Base-by-base conservation (phyloP, 2,888 invertebrate species). In the Hofmannophila pseudospretella region DNA sequence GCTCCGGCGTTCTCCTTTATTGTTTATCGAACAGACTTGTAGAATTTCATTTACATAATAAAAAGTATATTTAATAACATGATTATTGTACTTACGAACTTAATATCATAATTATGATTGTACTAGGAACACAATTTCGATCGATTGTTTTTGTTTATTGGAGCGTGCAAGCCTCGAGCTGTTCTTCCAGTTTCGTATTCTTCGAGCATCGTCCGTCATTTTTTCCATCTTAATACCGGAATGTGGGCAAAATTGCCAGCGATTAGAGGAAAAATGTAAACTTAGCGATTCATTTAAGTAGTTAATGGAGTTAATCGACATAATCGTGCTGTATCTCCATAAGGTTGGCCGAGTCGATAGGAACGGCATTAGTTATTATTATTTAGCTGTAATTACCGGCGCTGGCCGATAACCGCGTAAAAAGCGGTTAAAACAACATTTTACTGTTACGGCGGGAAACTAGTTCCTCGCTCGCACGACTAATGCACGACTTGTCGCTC, bases 281-380 rank as follows among this genome's bases (percentile, higher is more conserved):
- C 50, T 63, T 51, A 49, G 60, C 59, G 51, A 63, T 69, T 55
- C 52, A 49, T 57, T 62, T 57, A 65, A 62, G 61, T 54, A 63
- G 58, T 58, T 69, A 67, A 67, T 63, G 55, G 52, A 50, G 54
- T 47, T 62, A 58, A 67, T 61, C 50, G 54, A 31, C 20, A 41
- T 51, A 56, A 58, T 62, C 58, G 56, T 51, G 58, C 45, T 27
- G 32, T 11, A 33, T 39, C 36, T 22, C 32, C 32, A 30, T 48
- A 39, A 33, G 38, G 28, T 35, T 40, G 38, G 33, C n/a, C n/a
- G n/a, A n/a, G n/a, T n/a, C n/a, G n/a, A n/a, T n/a, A n/a, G 28
- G 44, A 45, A 46, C 49, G 44, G 42, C 42, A 41, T 45, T 39
- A 47, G 50, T 40, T 40, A 43, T 44, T 51, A 56, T 51, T 56